Evolutionary conservation across 1,140 invertebrate genomes (phyloP).

Genomic region (honey bee (Apis mellifera)): Amel_HAv3.1 CM009938.2:4156501-4157000

Average conservation of each 20-base stretch:
- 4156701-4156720: constrained; percentile 88
- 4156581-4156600: constrained; percentile 89
- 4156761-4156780: constrained; percentile 89
- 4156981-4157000: background rate
- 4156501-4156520: background rate
- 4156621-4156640: constrained; percentile 92
- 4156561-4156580: background rate
- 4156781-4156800: too few species aligned
- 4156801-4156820: background rate
- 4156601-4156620: constrained; percentile 95
- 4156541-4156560: background rate
- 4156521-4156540: too few species aligned
- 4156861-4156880: background rate
- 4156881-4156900: constrained; percentile 72
- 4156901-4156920: constrained; percentile 95
- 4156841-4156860: too few species aligned
- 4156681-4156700: constrained; percentile 94
- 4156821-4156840: background rate
- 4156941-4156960: constrained; percentile 91
- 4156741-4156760: constrained; percentile 86
- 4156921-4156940: constrained; percentile 95
- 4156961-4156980: constrained; percentile 87
- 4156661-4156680: constrained; percentile 93
- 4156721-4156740: constrained; percentile 83
- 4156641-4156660: constrained; percentile 92